Base-by-base conservation (phyloP, 2,113 vertebrate genomes). In the Dendropsophus ebraccatus region DNA sequence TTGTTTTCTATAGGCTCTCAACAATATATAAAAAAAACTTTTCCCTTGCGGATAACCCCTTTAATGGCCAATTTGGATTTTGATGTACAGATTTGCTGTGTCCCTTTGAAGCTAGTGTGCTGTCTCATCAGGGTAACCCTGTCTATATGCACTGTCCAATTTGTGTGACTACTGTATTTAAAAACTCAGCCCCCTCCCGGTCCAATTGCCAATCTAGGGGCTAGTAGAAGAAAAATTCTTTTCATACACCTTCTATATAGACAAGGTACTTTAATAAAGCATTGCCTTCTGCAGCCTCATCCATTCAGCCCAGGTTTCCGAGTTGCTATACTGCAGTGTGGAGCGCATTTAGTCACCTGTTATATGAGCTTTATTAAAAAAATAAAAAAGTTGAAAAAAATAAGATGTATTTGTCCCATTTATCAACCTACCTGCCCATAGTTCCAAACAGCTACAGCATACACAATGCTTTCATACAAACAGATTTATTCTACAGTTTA, bases 301-400 rank as follows among this genome's bases (percentile, higher is more conserved):
- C 11, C 25, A 14, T 19, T 8, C 2, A 60, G 1, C 58, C n/a
- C 9, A n/a, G n/a, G 11, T 60, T 60, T 60, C 4, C 7, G 23
- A 25, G 5, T 60, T 25, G 6, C n/a, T 25, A 25, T 60, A 19
- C 3, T 25, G n/a, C n/a, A n/a, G n/a, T n/a, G n/a, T n/a, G n/a
- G 58, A 60, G 23, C 7, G 25, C n/a, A 25, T 60, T 17, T 16
- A 32, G 13, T 28, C 5, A 62, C 14, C 54, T 56, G 54, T 56
- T 67, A 67, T 67, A 67, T 8, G 62, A 32, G 62, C 62, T 67
- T 67, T 67, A 67, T 67, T 67, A 17, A 69, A 69, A 37, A 69
- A 69, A 69, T 19, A 2, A 21, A 10, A 41, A 41, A 41, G 8
- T 41, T 69, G 16, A 6, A 35, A 37, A 69, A 21, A 35, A 21